Evolutionary conservation across 2,113 vertebrate species (phyloP), one percentile per base, ranked within the genome.

Genomic region (Coregonus clupeaformis): DNA sequence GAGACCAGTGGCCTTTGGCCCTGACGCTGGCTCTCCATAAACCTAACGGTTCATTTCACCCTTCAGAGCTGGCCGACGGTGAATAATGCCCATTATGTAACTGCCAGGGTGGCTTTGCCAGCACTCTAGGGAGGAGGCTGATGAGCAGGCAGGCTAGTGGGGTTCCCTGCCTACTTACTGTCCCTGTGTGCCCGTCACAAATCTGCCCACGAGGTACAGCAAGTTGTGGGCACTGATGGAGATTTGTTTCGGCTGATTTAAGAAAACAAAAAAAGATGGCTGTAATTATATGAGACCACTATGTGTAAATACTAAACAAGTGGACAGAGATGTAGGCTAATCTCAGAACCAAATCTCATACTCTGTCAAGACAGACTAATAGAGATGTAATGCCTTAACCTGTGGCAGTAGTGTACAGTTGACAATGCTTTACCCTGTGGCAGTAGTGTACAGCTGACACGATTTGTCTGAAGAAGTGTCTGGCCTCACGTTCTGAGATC

Each of bases 401-500:
- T n/a, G n/a, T n/a, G n/a, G n/a, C n/a, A n/a, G n/a, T n/a, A n/a
- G n/a, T 27, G 27, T 27, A 27, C 27, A 27, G 27, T 2, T 27
- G 27, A 27, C 25, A 14, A 6, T 1, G 12, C 2, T 70, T 85
- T 79, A 98, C 98, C 93, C 91, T 94, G 73, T 99, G 98, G 86
- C 98, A 99, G 86, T 98, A 96, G 82, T 95, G 94, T 64, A 99
- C 92, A 0, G 98, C 98, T 0, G 97, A 99, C 29, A 98, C 95
- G 0, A 99, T 96, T 83, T 98, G 97, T 13, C 98, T 91, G 92
- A 99, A 99, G 93, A 98, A 95, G 73, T 96, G 94, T 0, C 96
- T 91, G 0, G 96, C 94, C 6, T 98, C 95, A 0, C 75, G 91
- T 73, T 98, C 98, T 0, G 90, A 79, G 77, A 99, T 91, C 47